Evolutionary conservation across 2,797 vertebrate species (phyloP).

Genomic region (Macrochelys suwanniensis): DNA sequence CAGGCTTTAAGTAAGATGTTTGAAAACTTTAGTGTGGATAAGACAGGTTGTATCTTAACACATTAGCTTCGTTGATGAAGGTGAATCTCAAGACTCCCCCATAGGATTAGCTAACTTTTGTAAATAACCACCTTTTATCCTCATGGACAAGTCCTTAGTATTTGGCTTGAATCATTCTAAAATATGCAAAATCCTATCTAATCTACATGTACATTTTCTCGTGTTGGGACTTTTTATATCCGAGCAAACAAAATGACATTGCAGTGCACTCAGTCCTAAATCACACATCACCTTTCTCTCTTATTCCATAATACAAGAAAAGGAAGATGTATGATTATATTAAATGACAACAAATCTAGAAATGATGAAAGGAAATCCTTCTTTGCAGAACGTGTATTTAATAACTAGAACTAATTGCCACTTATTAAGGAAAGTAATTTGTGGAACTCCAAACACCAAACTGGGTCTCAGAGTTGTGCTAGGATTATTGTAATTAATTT

Average conservation of each 20-base stretch:
- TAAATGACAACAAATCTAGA: not conserved
- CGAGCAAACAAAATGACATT: rapidly evolving
- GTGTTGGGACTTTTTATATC: not conserved
- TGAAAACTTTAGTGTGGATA: not conserved
- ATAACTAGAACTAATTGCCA: rapidly evolving
- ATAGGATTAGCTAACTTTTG: not conserved
- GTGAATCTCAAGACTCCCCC: not conserved
- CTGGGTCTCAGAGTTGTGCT: not conserved
- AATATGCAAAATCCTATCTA: not conserved
- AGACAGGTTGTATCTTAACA: not conserved
- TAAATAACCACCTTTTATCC: not conserved
- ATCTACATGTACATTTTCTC: not conserved
- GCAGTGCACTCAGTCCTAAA: not conserved
- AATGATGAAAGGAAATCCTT: not conserved
- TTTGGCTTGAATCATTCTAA: not conserved
- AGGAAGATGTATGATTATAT: not conserved
- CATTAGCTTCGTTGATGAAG: not conserved
- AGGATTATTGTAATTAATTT: not conserved
- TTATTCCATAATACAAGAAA: not conserved
- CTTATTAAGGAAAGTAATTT: not conserved
- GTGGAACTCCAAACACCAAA: not conserved
- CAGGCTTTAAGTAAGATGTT: not conserved
- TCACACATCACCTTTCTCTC: not conserved
- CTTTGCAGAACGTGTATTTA: rapidly evolving
- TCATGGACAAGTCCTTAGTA: not conserved